A percentile compares a stretch with the other conserved stretches of the same genome.
These are phyloP conservation scores for Aleiodes alternator DNA, from an alignment of 2,888 invertebrate species.

Conservation along the genomic window DNA sequence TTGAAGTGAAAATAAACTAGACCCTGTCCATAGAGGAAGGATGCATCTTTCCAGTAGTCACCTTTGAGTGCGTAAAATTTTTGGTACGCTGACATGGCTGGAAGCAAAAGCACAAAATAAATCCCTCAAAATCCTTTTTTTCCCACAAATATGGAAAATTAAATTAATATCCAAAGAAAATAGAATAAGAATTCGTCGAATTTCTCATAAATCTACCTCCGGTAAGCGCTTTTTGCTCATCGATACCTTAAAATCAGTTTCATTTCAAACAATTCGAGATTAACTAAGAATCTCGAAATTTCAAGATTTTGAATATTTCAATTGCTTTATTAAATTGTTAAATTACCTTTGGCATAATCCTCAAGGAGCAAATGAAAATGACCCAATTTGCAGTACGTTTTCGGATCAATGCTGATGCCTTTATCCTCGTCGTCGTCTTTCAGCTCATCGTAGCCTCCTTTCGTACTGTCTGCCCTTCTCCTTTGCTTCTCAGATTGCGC, in stretches of 20 bases:
- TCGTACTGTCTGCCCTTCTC: slow-evolving; percentile 72
- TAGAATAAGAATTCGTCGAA: too few relatives aligned
- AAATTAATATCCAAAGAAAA: too few relatives aligned
- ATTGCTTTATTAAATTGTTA: too few relatives aligned
- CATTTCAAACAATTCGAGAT: too few relatives aligned
- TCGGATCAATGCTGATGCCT: slow-evolving; percentile 88
- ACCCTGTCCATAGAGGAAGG: slow-evolving; percentile 95
- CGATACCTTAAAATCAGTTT: too few relatives aligned
- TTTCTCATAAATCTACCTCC: too few relatives aligned
- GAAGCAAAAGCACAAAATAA: slow-evolving; percentile 68
- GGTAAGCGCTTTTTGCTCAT: too few relatives aligned
- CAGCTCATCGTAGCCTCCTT: slow-evolving; percentile 63
- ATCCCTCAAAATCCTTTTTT: too few relatives aligned
- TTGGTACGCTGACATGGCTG: slow-evolving; percentile 98
- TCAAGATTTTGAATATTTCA: too few relatives aligned
- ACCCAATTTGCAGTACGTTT: slow-evolving; percentile 95
- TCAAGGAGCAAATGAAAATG: slow-evolving; percentile 95
- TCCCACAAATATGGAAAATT: too few relatives aligned
- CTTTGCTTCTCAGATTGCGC: slow-evolving; percentile 80
- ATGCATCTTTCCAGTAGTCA: slow-evolving; percentile 92
- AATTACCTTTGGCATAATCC: slow-evolving; percentile 93
- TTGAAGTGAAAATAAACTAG: slow-evolving; percentile 98
- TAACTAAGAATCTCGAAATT: too few relatives aligned
- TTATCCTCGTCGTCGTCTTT: slow-evolving; percentile 77
- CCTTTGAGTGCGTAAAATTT: slow-evolving; percentile 88